A percentile compares a stretch with the other conserved stretches of the same genome.
Conservation (phyloP, 2,797 vertebrate genomes). For the Zenarchopterus dispar region DNA sequence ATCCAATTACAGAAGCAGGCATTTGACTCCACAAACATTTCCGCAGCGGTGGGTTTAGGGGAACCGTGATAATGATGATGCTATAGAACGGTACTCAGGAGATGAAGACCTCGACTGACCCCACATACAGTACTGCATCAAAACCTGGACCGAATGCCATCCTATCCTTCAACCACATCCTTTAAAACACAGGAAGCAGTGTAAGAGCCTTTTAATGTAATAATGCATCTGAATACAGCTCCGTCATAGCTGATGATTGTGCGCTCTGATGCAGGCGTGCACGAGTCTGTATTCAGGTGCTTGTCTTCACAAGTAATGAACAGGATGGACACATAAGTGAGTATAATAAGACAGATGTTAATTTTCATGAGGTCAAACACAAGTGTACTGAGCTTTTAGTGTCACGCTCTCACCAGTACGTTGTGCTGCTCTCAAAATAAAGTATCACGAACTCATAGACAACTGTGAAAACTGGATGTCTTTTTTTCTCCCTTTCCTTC, state of each 20-base stretch:
- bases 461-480: not conserved
- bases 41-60: constrained; percentile 27
- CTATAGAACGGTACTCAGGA: not conserved
- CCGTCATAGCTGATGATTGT: constrained; percentile 5
- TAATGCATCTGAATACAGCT: not conserved
- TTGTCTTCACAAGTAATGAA: constrained; percentile 6
- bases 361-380: constrained; percentile 93
- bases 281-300: constrained; percentile 7
- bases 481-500: not conserved
- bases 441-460: constrained; percentile 27
- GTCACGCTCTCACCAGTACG: constrained; percentile 92
- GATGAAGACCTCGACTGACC: constrained; percentile 19
- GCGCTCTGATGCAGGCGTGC: constrained; percentile 19
- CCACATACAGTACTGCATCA: constrained; percentile 6
- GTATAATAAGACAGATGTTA: constrained; percentile 68
- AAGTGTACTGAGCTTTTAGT: constrained; percentile 94
- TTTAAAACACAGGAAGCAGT: constrained; percentile 10
- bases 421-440: constrained; percentile 93
- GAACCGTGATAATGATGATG: constrained; percentile 23
- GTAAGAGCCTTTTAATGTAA: constrained; percentile 12
- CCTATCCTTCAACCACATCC: not conserved
- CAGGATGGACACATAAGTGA: not conserved
- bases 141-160: not conserved
- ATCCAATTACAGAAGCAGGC: constrained; percentile 46
- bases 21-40: constrained; percentile 41